Evolutionary conservation across 2,888 invertebrate genomes (phyloP).

Genomic region (Gortyna flavago): DNA sequence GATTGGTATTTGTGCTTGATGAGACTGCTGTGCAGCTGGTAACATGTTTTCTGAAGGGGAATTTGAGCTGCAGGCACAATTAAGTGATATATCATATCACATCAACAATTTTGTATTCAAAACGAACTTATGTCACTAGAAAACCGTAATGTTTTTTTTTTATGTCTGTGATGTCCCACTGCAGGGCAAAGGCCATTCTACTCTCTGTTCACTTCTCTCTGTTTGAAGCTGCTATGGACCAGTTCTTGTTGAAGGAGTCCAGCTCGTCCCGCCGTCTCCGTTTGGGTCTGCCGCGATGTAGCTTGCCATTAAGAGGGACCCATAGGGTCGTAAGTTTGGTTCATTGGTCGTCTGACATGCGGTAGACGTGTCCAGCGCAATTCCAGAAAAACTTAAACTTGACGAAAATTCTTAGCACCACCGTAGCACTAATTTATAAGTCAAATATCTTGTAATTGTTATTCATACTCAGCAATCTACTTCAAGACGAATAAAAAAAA

Average conservation of each 20-base stretch:
- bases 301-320: too few species aligned
- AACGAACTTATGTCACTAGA: background rate
- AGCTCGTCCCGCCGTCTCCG: background rate
- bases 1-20: background rate
- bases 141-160: background rate
- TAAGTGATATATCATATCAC: background rate
- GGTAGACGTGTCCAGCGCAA: too few species aligned
- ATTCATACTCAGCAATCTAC: slow-evolving; percentile 23
- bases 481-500: slow-evolving; percentile 3
- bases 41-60: background rate
- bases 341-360: too few species aligned
- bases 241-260: background rate
- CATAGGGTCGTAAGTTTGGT: too few species aligned
- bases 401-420: slow-evolving; percentile 7
- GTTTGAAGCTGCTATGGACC: background rate
- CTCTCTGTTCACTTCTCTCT: background rate
- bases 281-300: too few species aligned
- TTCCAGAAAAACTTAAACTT: background rate
- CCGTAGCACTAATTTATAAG: slow-evolving; percentile 8
- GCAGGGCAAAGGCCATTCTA: background rate
- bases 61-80: background rate
- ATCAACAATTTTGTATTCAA: background rate
- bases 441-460: slow-evolving; percentile 32
- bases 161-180: background rate
- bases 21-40: background rate